Evolutionary conservation across 1,140 invertebrate species (phyloP), one percentile per base, ranked within the genome.

Genomic region (Cylas formicarius): DNA sequence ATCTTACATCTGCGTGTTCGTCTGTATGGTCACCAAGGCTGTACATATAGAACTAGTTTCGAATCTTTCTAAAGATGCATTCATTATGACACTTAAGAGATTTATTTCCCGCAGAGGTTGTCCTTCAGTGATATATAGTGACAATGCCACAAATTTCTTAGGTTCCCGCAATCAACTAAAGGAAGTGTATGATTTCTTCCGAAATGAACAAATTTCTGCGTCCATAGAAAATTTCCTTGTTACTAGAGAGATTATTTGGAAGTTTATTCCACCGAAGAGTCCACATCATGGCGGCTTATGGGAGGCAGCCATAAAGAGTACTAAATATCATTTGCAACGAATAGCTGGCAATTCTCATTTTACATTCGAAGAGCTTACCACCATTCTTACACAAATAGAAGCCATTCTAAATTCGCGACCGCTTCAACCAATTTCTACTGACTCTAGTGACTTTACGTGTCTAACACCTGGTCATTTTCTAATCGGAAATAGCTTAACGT

Each of bases 381-480:
- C 58, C 5, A 16, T 57, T 6, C 27, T 58, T 11, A 7, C 38
- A 20, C 48, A 51, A 44, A 43, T 60, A 6, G 60, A 62, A 34
- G 53, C 52, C 2, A 35, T 51, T 14, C 27, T 67, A 6, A 65
- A 67, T 47, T 58, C 56, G 2, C 33, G 67, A 9, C 65, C 66
- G 10, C 21, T 68, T 5, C 46, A 34, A 18, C 53, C 53, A 7
- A 17, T 62, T 7, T 52, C 50, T n/a, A 39, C 42, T 26, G 55
- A 61, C 39, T 46, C 56, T 33, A 41, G 55, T 45, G 61, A 63
- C 21, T 28, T 53, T 9, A 11, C 13, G 0, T 8, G 29, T 10
- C 36, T 65, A 1, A 65, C 65, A n/a, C 64, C 66, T 8, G 64
- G 45, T 11, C 63, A 68, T 48, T 69, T 69, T 32, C 36, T 68